Percentiles rank a stretch among this genome's conserved stretches.
phyloP scores from a whole-genome alignment of 2,113 vertebrate genomes.

The Poeciliopsis prolifica region DNA sequence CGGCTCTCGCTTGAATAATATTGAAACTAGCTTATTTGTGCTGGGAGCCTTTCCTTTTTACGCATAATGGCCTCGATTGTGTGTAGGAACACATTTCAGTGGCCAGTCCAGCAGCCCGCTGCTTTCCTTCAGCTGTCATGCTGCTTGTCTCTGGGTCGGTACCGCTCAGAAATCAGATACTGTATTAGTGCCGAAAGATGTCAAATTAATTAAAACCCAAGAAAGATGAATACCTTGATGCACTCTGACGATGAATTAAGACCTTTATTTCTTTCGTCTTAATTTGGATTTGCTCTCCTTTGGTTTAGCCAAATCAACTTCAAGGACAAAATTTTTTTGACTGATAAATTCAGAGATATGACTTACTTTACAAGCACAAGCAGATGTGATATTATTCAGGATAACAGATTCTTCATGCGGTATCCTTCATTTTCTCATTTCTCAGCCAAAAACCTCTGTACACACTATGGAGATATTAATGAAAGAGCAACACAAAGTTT shows the following conservation, averaged over 20 bases:
- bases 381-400: not conserved
- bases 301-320: slow-evolving; percentile 39
- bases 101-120: slow-evolving; percentile 53
- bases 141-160: slow-evolving; percentile 44
- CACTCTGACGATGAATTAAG: slow-evolving; percentile 56
- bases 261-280: slow-evolving; percentile 55
- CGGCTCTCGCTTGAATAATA: slow-evolving; percentile 62
- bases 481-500: not conserved
- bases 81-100: slow-evolving; percentile 34
- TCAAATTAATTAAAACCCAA: slow-evolving; percentile 67
- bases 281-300: slow-evolving; percentile 64
- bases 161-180: slow-evolving; percentile 61
- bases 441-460: not conserved
- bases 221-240: slow-evolving; percentile 56
- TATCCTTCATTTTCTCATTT: not conserved
- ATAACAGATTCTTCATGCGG: not conserved
- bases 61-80: slow-evolving; percentile 36
- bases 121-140: slow-evolving; percentile 51
- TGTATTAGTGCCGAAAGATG: slow-evolving; percentile 73
- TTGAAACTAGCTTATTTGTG: slow-evolving; percentile 30
- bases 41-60: slow-evolving; percentile 24
- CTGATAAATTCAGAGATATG: not conserved
- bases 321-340: slow-evolving; percentile 9
- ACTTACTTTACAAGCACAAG: slow-evolving; percentile 3
- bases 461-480: not conserved